Evolutionary conservation across 2,888 invertebrate species (phyloP).

Genomic region (Ommatoiulus sabulosus): DNA sequence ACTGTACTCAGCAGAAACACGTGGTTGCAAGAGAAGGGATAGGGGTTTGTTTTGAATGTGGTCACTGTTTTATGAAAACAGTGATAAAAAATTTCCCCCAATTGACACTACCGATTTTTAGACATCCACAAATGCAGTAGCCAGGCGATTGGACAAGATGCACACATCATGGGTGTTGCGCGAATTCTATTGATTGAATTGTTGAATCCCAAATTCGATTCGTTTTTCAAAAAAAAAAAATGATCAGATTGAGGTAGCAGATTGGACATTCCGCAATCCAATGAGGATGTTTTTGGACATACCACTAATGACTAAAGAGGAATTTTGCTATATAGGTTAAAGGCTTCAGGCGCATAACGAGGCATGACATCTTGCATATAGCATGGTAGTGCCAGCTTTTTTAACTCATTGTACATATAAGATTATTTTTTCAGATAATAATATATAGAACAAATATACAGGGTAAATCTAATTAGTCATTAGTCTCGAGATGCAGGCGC

Average conservation of each 20-base stretch:
- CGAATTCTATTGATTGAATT: background rate
- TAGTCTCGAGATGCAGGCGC: background rate
- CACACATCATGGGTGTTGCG: background rate
- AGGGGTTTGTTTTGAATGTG: too few relatives aligned
- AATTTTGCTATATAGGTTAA: conserved; percentile 19
- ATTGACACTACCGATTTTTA: too few relatives aligned
- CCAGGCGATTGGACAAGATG: too few relatives aligned
- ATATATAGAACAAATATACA: conserved; percentile 39
- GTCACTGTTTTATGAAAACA: background rate
- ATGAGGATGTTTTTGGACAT: conserved; percentile 16
- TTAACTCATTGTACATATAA: conserved; percentile 30
- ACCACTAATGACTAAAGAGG: conserved; percentile 30
- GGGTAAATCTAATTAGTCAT: conserved; percentile 43
- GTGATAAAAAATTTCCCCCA: background rate
- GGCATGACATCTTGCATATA: conserved; percentile 4
- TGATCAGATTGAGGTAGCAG: background rate
- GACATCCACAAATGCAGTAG: too few relatives aligned
- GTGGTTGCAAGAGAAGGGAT: background rate
- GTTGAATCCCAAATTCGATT: background rate
- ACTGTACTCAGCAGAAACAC: background rate
- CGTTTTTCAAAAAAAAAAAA: background rate
- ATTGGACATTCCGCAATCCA: background rate
- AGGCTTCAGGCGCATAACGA: background rate
- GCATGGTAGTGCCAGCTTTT: conserved; percentile 22
- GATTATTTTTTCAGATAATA: conserved; percentile 30